These are phyloP conservation scores for Orestias chungarensis DNA, from an alignment of 2,797 vertebrate species.

Conservation along the genomic window DNA sequence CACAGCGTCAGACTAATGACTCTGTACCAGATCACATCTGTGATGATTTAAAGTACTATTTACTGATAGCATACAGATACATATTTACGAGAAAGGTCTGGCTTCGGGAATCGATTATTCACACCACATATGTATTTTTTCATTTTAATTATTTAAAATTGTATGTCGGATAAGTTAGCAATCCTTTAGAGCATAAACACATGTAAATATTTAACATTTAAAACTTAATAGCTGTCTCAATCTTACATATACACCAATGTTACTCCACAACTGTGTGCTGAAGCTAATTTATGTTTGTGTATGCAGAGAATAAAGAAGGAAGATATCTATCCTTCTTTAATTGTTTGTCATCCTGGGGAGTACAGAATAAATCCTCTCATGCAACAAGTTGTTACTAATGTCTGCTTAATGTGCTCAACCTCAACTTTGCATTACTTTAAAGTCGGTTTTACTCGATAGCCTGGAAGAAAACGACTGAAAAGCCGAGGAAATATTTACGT, in stretches of 20 bases:
- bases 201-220: background rate
- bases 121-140: background rate
- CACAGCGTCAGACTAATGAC: constrained; percentile 6
- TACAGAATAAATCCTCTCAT: background rate
- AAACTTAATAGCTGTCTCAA: background rate
- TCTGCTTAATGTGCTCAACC: constrained; percentile 2
- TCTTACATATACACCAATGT: background rate
- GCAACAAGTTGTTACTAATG: constrained; percentile 8
- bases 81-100: background rate
- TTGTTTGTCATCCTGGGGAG: background rate
- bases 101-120: background rate
- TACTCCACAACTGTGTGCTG: background rate
- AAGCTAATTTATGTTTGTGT: background rate
- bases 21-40: constrained; percentile 1
- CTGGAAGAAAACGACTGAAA: constrained; percentile 4
- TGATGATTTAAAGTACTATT: constrained; percentile 6
- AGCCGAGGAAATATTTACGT: constrained; percentile 6
- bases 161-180: background rate
- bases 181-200: background rate
- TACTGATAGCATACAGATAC: background rate
- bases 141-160: background rate
- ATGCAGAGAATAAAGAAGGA: background rate
- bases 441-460: background rate
- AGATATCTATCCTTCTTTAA: background rate
- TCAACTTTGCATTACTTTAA: background rate